These are phyloP conservation scores for Naja naja DNA, from an alignment of 2,113 vertebrate species.

Conservation along the genomic window DNA sequence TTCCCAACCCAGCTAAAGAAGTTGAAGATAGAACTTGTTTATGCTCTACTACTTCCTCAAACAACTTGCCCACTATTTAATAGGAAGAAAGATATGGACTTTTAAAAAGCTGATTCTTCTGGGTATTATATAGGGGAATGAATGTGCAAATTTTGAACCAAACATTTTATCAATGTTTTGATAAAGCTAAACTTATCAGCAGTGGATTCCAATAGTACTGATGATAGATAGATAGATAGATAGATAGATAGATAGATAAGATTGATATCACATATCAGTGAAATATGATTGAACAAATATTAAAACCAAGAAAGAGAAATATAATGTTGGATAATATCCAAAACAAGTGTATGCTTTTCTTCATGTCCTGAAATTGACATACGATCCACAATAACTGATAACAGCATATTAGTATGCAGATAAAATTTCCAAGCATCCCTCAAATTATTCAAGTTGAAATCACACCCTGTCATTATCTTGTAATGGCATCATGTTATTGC, in stretches of 20 bases:
- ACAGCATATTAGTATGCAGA: not conserved
- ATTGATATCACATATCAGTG: not conserved
- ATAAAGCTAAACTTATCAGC: not conserved
- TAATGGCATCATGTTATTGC: not conserved
- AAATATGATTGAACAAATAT: not conserved
- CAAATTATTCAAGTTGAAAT: not conserved
- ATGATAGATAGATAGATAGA: not conserved
- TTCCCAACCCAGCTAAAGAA: not conserved
- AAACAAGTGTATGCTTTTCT: not conserved
- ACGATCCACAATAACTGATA: not conserved
- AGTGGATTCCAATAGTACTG: not conserved
- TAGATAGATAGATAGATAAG: not conserved
- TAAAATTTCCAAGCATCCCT: not conserved
- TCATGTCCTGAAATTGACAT: not conserved
- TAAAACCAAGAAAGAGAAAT: not conserved
- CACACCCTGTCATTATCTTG: not conserved
- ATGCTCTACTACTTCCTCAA: not conserved
- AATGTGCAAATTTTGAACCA: not conserved
- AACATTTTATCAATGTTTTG: not conserved
- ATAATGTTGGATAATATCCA: not conserved
- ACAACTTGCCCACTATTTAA: not conserved
- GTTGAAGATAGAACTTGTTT: not conserved
- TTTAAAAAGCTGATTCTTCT: not conserved
- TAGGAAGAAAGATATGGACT: not conserved
- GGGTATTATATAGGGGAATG: not conserved